Evolutionary conservation across 2,797 vertebrate genomes (phyloP), one percentile per base, ranked within the genome.

Genomic region (Cheirogaleus major): DNA sequence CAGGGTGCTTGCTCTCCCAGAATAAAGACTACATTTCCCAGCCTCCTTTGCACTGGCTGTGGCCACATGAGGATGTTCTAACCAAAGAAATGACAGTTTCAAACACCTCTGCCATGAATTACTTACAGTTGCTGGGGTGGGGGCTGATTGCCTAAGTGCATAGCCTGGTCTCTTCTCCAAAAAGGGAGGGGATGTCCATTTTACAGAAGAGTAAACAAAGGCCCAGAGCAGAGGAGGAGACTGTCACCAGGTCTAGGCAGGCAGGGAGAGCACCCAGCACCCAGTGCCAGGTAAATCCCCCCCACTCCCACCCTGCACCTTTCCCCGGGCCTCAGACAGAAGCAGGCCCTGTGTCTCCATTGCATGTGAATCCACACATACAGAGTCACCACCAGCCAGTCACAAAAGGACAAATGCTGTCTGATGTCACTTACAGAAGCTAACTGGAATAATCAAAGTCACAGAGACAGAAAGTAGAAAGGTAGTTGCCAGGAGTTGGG

Each of bases 1-100:
- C 57, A 27, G 43, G 41, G 7, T 5, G 10, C 48, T 67, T 4
- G 0, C 3, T 30, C 45, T 69, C 57, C 59, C 85, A 89, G 69
- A 81, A 75, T 17, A 70, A 70, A 83, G 45, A 65, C 23, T 45
- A 30, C 25, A 43, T 13, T 83, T 75, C 59, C 50, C 73, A 69
- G 90, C 59, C 27, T 65, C 30, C 61, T 32, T 3, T 50, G 52
- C 27, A 32, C 57, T 15, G 38, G 27, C 15, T 10, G 5, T 5
- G 13, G 61, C 55, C 30, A 4, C 0, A 2, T 11, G 17, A 32
- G 25, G 15, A 38, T 1, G 0, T 52, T 7, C 76, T 32, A 13
- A 27, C 55, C 38, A 59, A 14, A n/a, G 15, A 23, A 12, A 25
- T 25, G 30, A 35, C 70, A 52, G 30, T 43, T 41, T 83, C 43